Evolutionary conservation across 2,113 vertebrate genomes (phyloP).

Genomic region (Sinocyclocheilus grahami): DNA sequence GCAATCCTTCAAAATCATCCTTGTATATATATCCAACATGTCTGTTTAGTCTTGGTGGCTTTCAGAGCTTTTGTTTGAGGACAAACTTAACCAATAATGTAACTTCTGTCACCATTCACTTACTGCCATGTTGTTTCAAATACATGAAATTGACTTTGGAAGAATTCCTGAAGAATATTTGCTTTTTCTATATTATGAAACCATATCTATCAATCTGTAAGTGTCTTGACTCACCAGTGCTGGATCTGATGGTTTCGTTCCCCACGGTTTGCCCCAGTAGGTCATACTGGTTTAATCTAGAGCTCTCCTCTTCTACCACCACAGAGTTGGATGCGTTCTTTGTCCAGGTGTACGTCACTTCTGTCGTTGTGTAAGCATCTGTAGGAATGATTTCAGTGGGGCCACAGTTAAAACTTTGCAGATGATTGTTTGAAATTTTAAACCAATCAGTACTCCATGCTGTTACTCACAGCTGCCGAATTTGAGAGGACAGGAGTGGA

Average conservation of each 20-base stretch:
- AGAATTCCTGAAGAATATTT: not conserved
- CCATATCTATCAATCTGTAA: not conserved
- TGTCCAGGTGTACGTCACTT: slow-evolving; percentile 97
- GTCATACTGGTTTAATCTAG: slow-evolving; percentile 95
- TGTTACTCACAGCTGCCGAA: slow-evolving; percentile 98
- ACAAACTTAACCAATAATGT: not conserved
- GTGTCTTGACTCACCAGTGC: slow-evolving; percentile 83
- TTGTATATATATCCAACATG: not conserved
- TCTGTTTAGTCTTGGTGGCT: not conserved
- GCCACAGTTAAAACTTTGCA: slow-evolving; percentile 7
- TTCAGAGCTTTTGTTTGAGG: not conserved
- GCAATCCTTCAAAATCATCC: not conserved
- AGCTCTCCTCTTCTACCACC: slow-evolving; percentile 93
- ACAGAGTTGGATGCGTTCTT: slow-evolving; percentile 92
- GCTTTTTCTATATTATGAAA: not conserved
- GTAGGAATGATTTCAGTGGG: slow-evolving; percentile 16
- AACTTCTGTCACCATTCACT: not conserved
- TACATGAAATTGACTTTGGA: not conserved
- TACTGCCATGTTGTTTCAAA: not conserved
- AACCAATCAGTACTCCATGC: not conserved
- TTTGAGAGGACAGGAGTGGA: slow-evolving; percentile 96
- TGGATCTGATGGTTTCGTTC: slow-evolving; percentile 95
- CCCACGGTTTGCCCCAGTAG: slow-evolving; percentile 93
- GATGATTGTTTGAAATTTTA: not conserved
- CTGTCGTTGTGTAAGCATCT: slow-evolving; percentile 97